Percentiles rank a stretch among this genome's conserved stretches.
phyloP scores from a whole-genome alignment of 1,140 invertebrate species.

The Venturia canescens region DNA sequence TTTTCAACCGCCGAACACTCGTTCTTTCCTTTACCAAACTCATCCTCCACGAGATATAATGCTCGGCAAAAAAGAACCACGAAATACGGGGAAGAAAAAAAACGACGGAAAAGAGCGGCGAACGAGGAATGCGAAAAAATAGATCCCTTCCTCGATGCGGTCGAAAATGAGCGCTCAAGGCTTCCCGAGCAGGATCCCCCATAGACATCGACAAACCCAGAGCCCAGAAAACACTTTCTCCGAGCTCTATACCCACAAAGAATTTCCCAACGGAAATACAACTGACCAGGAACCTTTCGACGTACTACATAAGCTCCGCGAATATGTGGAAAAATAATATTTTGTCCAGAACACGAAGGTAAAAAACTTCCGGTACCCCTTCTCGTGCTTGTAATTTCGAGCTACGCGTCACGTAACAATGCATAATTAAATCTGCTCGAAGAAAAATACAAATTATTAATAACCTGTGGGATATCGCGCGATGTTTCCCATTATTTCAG shows the following conservation, averaged over 20 bases:
- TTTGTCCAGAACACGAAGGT: neutral
- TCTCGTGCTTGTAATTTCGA: too few species aligned
- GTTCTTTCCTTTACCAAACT: too few species aligned
- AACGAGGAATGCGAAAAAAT: conserved; percentile 14
- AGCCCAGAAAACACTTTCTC: neutral
- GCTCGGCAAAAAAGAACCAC: too few species aligned
- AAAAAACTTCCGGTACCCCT: neutral
- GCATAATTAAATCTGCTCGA: too few species aligned
- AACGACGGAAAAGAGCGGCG: neutral
- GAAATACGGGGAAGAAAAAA: too few species aligned
- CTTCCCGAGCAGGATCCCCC: neutral
- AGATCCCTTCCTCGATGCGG: conserved; percentile 10
- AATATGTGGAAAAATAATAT: neutral
- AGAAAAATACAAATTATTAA: too few species aligned
- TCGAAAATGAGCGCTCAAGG: neutral
- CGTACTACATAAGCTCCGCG: neutral
- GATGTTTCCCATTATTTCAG: too few species aligned
- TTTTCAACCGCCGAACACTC: too few species aligned
- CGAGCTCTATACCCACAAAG: neutral
- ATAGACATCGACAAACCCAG: neutral
- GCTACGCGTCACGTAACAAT: too few species aligned
- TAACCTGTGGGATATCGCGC: too few species aligned
- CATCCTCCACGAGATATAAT: conserved; percentile 28
- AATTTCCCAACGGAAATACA: conserved; percentile 3
- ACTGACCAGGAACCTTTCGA: neutral